These are phyloP conservation scores for Eilema griseolum DNA, from an alignment of 2,888 invertebrate genomes.

Conservation along the genomic window DNA sequence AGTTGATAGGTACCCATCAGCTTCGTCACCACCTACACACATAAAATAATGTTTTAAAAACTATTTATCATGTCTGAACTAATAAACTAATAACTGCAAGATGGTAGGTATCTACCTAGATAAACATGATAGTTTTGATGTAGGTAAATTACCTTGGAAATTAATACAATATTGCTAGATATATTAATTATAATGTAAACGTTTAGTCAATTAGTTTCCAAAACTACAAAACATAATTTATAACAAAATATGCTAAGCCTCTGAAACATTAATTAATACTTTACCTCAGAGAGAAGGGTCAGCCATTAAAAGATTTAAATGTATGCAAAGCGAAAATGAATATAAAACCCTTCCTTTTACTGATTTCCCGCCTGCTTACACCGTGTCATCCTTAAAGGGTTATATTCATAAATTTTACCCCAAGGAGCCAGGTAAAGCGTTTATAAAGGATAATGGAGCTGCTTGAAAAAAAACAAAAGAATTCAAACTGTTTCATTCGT, in stretches of 20 bases:
- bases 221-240: conserved; percentile 3
- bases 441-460: background rate
- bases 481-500: background rate
- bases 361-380: conserved; percentile 14
- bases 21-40: too few relatives aligned
- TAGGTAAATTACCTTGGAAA: background rate
- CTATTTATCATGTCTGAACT: too few relatives aligned
- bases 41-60: too few relatives aligned
- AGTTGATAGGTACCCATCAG: too few relatives aligned
- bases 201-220: background rate
- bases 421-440: conserved; percentile 1
- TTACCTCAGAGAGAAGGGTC: conserved; percentile 36
- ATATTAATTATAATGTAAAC: background rate
- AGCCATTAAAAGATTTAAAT: conserved; percentile 50
- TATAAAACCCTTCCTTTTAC: conserved; percentile 29
- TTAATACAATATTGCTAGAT: background rate
- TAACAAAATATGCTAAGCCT: conserved; percentile 36
- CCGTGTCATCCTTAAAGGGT: conserved; percentile 9
- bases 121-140: background rate
- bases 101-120: too few relatives aligned
- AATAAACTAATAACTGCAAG: too few relatives aligned
- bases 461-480: conserved; percentile 7
- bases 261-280: conserved; percentile 35
- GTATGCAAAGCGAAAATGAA: conserved; percentile 51
- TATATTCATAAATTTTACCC: conserved; percentile 16